Evolutionary conservation across 2,113 vertebrate genomes (phyloP), one percentile per base, ranked within the genome.

Genomic region (Synchiropus splendidus): DNA sequence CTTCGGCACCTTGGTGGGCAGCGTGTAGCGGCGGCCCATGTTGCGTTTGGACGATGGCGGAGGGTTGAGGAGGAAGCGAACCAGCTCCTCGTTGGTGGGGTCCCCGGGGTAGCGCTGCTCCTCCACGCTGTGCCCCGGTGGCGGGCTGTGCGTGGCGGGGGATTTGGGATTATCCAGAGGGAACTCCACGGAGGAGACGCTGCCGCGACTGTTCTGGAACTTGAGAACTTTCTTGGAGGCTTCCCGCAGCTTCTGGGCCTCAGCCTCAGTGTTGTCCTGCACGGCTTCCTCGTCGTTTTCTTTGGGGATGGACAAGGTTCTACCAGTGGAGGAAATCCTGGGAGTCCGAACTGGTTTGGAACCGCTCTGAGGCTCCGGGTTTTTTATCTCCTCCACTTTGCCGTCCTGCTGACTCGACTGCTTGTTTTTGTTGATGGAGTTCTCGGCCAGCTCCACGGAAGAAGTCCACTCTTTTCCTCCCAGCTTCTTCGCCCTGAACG

Each of bases 221-320:
- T 4, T 54, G 10, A 86, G 46, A 40, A 86, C 71, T 2, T 65
- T 85, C 50, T 50, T 78, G 2, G 86, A 82, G 12, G 79, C 74
- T 27, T 86, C 86, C 2, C 86, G 74, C 41, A 88, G 38, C 42
- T 61, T 84, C 40, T 77, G 66, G 4, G 70, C 85, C 27, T 86
- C 82, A 18, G 79, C 75, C 42, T 75, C 51, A 1, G 55, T 72
- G 47, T 79, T 80, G 46, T 66, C 58, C 5, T 80, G 64, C 12
- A 77, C 36, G 13, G 78, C 67, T 9, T 82, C 72, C n/a, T 51
- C 59, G 12, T 27, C 51, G 1, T 54, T 49, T 8, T 47, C 53
- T 4, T 18, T 21, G 2, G 17, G 38, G 21, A 42, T 21, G 1
- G 65, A 74, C 4, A 54, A 36, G 10, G 35, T 12, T 39, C 32